Conservation (phyloP, 2,888 invertebrate genomes). For the Drosophila ustulata region DNA sequence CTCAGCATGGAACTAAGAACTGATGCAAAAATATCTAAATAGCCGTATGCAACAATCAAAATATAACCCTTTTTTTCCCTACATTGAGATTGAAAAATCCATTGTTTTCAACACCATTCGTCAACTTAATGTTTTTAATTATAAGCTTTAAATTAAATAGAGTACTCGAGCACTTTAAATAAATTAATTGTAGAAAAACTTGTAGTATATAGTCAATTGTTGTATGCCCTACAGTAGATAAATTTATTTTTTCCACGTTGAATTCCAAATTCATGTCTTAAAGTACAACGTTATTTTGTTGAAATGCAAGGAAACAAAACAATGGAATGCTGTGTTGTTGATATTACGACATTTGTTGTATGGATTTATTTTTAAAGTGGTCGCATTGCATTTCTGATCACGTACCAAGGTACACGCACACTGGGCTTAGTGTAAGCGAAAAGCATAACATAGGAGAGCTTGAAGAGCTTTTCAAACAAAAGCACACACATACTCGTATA, state of each 20-base stretch:
- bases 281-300: background rate
- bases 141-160: no score
- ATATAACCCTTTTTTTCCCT: no score
- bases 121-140: no score
- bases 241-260: background rate
- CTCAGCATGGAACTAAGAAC: no score
- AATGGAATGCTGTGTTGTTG: background rate
- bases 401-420: conserved; percentile 26
- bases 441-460: conserved; percentile 2
- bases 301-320: background rate
- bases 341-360: conserved; percentile 8
- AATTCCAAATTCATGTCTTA: background rate
- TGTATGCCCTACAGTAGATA: no score
- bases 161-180: no score
- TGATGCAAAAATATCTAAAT: no score
- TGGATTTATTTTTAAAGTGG: conserved; percentile 13
- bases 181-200: no score
- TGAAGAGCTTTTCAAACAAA: conserved; percentile 12
- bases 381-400: conserved; percentile 24
- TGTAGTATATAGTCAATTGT: no score
- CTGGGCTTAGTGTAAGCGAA: conserved; percentile 5
- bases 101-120: no score
- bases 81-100: no score
- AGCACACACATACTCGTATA: conserved; percentile 12
- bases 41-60: no score